These are phyloP conservation scores for Falco columbarius DNA, from an alignment of 2,797 vertebrate species.

Conservation along the genomic window DNA sequence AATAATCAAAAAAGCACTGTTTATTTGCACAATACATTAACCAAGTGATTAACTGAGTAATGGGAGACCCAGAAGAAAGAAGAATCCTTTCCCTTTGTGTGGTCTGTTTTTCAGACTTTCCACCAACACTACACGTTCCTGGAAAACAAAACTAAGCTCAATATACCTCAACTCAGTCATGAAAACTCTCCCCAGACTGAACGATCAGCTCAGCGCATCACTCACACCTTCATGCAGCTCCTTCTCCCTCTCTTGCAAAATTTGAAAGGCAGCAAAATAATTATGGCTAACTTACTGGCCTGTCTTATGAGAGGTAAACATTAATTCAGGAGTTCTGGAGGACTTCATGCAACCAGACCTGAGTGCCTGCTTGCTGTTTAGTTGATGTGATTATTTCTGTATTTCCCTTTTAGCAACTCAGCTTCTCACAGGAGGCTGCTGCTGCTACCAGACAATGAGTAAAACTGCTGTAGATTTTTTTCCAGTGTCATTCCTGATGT, in stretches of 20 bases:
- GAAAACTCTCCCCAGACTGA: background rate
- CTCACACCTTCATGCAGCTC: background rate
- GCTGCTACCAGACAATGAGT: background rate
- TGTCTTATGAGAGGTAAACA: background rate
- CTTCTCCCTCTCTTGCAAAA: background rate
- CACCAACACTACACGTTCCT: background rate
- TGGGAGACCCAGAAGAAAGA: background rate
- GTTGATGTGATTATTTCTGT: background rate
- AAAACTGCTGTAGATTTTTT: background rate
- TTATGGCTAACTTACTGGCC: background rate
- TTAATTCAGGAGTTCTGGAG: background rate
- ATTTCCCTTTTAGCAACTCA: background rate
- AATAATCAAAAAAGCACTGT: constrained; percentile 26
- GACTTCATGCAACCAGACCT: background rate
- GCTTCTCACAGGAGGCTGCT: background rate
- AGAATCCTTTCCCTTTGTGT: background rate
- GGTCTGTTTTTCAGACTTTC: constrained; percentile 1
- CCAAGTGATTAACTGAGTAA: background rate
- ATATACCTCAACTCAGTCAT: background rate
- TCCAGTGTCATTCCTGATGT: background rate
- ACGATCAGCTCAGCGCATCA: accelerated
- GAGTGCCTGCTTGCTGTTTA: background rate
- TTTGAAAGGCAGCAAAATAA: background rate
- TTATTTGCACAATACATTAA: constrained; percentile 50
- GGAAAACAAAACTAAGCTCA: background rate